A percentile compares a stretch with the other conserved stretches of the same genome.
phyloP scores from a whole-genome alignment of 2,113 vertebrate species.

The Myocastor coypus region DNA sequence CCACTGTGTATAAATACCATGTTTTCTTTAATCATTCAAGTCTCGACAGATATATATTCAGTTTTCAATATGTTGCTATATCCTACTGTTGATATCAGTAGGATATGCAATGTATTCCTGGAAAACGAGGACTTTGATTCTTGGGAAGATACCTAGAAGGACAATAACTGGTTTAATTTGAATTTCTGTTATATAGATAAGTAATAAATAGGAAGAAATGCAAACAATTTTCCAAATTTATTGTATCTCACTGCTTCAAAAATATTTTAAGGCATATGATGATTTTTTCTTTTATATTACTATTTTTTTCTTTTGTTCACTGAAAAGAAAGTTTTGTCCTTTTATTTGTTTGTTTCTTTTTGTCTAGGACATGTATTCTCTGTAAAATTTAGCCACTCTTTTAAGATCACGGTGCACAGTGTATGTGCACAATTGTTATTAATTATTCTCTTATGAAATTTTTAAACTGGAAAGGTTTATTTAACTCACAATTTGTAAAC shows the following conservation, averaged over 20 bases:
- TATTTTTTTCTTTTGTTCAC: not conserved
- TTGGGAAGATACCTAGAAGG: not conserved
- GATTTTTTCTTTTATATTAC: not conserved
- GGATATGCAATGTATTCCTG: not conserved
- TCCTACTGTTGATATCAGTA: not conserved
- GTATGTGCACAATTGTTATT: not conserved
- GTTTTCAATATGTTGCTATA: not conserved
- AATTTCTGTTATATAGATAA: not conserved
- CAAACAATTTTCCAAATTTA: not conserved
- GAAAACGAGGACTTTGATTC: not conserved
- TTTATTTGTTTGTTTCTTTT: not conserved
- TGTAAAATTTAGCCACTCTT: not conserved
- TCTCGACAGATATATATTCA: no score
- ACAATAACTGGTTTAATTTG: not conserved
- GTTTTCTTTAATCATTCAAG: not conserved
- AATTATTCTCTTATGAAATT: not conserved
- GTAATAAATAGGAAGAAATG: not conserved
- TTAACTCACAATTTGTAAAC: not conserved
- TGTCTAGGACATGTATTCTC: not conserved
- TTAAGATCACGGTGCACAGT: not conserved
- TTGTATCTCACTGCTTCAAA: not conserved
- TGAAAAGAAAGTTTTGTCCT: not conserved
- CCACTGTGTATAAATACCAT: not conserved
- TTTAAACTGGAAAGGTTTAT: not conserved
- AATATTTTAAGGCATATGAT: not conserved